Evolutionary conservation across 2,888 invertebrate species (phyloP), one percentile per base, ranked within the genome.

Genomic region (Eupithecia tripunctaria): DNA sequence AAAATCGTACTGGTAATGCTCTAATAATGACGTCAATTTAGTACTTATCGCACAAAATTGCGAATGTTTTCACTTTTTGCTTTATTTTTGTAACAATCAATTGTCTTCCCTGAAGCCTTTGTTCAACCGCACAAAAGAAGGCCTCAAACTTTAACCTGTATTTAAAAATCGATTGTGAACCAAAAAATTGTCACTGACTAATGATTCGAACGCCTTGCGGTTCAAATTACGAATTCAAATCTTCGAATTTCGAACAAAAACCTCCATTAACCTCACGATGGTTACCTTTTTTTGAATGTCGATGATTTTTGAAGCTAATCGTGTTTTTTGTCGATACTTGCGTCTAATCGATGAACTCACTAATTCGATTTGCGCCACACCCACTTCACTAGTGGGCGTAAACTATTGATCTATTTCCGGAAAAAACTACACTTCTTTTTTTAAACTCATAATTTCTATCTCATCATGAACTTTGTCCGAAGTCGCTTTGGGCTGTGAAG

Each of bases 161-260:
- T 94, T 94, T 94, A 94, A 94, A 94, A 94, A 94, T 94, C 94
- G 94, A 94, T 94, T 92, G 93, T 67, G 89, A 90, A 87, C 91
- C 89, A 93, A 94, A 93, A 93, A 93, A 94, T 93, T 94, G 94
- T 94, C 94, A 94, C 93, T 94, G 94, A 94, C 94, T 93, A 94
- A 94, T 94, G 94, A 93, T 93, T 92, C 92, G 90, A 92, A 93
- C 91, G 93, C 89, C 92, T 93, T 92, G 94, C 88, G 94, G 94
- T 93, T 88, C 88, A 89, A 94, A 94, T 94, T 92, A 94, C 93
- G 93, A 90, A 94, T 93, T 93, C 94, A 93, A 94, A 94, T 93
- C 92, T 93, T 94, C 88, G 89, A 89, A 89, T 91, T 93, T 89
- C 84, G 88, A 91, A 94, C 93, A 94, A 94, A 94, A 94, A 94